phyloP scores from a whole-genome alignment of 2,113 vertebrate species.

The Paracanthobrama guichenoti region DNA sequence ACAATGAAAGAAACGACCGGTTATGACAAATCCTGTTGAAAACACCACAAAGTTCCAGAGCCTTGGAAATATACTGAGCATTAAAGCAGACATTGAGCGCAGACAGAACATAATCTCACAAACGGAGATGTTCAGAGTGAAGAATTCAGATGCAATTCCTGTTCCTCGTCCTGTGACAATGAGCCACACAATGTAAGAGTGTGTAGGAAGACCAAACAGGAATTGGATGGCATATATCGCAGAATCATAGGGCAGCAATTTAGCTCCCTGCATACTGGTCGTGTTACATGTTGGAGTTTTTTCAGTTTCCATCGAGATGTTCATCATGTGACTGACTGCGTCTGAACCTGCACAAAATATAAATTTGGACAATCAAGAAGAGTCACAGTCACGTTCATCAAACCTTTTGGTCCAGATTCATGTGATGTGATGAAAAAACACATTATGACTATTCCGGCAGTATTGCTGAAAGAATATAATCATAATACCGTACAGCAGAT shows the following conservation, averaged over 20 bases:
- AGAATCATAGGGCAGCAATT: not conserved
- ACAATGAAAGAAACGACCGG: slow-evolving; percentile 29
- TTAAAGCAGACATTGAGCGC: not conserved
- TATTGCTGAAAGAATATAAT: not conserved
- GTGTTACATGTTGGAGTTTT: not conserved
- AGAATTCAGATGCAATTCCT: slow-evolving; percentile 42
- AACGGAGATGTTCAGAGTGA: slow-evolving; percentile 42
- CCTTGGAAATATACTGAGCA: not conserved
- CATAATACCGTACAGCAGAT: not conserved
- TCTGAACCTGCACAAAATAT: not conserved
- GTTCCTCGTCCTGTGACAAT: slow-evolving; percentile 15
- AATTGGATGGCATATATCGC: not conserved
- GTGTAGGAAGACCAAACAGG: slow-evolving; percentile 18
- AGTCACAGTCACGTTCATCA: not conserved
- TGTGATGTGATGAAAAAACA: not conserved
- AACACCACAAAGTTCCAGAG: not conserved
- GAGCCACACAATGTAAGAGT: slow-evolving; percentile 48
- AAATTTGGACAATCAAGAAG: not conserved
- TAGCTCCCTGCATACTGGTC: not conserved
- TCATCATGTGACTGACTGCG: slow-evolving; percentile 4
- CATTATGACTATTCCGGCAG: not conserved
- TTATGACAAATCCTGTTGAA: not conserved
- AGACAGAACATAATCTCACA: slow-evolving; percentile 39
- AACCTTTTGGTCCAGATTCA: not conserved
- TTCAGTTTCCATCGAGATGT: slow-evolving; percentile 7